Evolutionary conservation across 2,113 vertebrate species (phyloP), one percentile per base, ranked within the genome.

Genomic region (Abramis brama): DNA sequence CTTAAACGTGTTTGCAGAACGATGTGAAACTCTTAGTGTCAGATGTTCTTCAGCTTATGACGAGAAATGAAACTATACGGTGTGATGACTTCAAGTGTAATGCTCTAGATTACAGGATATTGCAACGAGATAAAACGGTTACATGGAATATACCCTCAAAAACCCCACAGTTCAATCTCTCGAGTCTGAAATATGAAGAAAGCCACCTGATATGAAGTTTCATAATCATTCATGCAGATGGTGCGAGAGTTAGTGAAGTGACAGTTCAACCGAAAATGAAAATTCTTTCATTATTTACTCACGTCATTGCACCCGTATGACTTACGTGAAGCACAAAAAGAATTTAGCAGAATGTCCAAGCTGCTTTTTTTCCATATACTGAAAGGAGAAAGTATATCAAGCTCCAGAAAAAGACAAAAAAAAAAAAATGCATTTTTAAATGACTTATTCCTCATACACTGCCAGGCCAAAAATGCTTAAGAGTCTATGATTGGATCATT

Each of bases 141-240:
- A 57, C 17, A 0, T 4, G 9, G 45, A 76, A 76, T 76, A 4
- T 78, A 78, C 27, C 75, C 50, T 57, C 50, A 23, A 77, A 77
- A 52, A 33, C 47, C 75, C 47, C 75, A 5, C 7, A 33, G 27
- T 39, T 59, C 27, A 55, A 8, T 13, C 75, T 78, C 33, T 78
- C 21, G 10, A 39, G 19, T 60, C 76, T 2, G 33, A 43, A 71
- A 43, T 10, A 71, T 70, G 19, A 59, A 13, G 27, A 23, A 33
- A 79, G 30, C 21, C 33, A 36, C 55, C 52, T 79, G 25, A 59
- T n/a, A 25, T 17, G 33, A 60, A 79, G 77, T 79, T 79, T 79
- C 77, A 60, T 4, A 2, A 60, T 60, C 23, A 43, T 60, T 60
- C 55, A 59, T n/a, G 52, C 27, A 30, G 6, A 19, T 77, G 75